phyloP scores from a whole-genome alignment of 2,888 invertebrate genomes.

The Gastrophysa polygoni region DNA sequence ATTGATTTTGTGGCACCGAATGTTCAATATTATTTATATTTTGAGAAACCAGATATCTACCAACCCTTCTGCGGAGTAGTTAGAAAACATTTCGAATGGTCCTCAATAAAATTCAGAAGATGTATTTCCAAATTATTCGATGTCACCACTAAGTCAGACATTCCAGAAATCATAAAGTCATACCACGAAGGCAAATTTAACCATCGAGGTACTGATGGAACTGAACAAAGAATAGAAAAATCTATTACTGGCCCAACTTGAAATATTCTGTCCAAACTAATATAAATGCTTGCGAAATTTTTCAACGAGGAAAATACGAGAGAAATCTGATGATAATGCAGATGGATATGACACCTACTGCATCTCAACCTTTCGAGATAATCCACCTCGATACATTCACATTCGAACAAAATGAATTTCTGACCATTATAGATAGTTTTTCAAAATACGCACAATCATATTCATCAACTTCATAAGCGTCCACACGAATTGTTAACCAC shows the following conservation, averaged over 20 bases:
- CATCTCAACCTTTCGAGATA: not conserved
- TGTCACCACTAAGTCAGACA: not conserved
- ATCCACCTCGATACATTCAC: not conserved
- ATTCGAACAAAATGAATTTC: not conserved
- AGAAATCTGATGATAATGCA: not conserved
- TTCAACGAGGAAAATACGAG: too few relatives aligned
- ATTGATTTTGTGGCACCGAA: not conserved
- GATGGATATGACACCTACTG: not conserved
- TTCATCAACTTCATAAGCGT: not conserved
- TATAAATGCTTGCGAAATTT: too few relatives aligned
- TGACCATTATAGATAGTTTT: not conserved
- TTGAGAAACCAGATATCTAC: not conserved
- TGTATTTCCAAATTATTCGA: not conserved
- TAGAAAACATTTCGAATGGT: not conserved
- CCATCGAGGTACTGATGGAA: not conserved
- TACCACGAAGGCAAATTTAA: not conserved
- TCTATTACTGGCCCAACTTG: too few relatives aligned
- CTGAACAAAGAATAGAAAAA: not conserved
- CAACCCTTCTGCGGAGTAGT: not conserved
- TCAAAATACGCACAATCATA: not conserved
- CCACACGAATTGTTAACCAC: too few relatives aligned
- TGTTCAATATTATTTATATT: not conserved
- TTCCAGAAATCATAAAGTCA: not conserved
- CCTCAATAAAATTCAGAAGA: not conserved
- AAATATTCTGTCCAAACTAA: too few relatives aligned